These are phyloP conservation scores for Acrobasis consociella DNA, from an alignment of 2,888 invertebrate genomes.

Conservation along the genomic window DNA sequence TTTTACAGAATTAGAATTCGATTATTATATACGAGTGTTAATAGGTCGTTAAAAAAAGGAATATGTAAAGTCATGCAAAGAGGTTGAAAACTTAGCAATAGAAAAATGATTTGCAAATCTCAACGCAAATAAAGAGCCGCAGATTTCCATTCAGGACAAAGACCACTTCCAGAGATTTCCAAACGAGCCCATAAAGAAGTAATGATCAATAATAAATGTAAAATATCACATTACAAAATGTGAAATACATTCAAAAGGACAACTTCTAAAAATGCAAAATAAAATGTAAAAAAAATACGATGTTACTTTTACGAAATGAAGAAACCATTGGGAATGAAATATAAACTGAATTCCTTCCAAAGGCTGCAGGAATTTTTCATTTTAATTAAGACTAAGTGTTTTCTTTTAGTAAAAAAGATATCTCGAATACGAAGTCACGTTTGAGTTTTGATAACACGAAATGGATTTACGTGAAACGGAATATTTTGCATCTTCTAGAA, in stretches of 20 bases:
- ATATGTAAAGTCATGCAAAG: too few species aligned
- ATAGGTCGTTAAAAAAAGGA: too few species aligned
- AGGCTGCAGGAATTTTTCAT: slow-evolving; percentile 13
- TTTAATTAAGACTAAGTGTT: slow-evolving; percentile 17
- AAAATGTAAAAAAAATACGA: background rate
- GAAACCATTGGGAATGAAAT: slow-evolving; percentile 12
- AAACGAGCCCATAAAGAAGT: too few species aligned
- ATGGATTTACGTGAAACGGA: slow-evolving; percentile 12
- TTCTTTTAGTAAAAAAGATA: slow-evolving; percentile 1
- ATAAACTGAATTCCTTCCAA: slow-evolving; percentile 4
- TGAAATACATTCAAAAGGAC: background rate
- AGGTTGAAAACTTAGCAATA: too few species aligned
- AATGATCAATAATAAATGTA: too few species aligned
- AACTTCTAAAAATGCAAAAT: background rate
- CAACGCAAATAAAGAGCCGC: too few species aligned
- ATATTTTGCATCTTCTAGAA: background rate
- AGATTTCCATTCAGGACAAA: too few species aligned
- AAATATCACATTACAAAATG: too few species aligned
- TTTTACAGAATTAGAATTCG: too few species aligned
- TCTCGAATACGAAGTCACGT: slow-evolving; percentile 5
- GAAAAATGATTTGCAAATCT: too few species aligned
- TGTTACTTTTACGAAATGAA: slow-evolving; percentile 10
- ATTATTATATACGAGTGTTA: too few species aligned
- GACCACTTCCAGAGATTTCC: too few species aligned
- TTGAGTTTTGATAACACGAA: slow-evolving; percentile 7